Percentiles rank a stretch among this genome's conserved stretches.
These are phyloP conservation scores for Celastrina argiolus DNA, from an alignment of 2,888 invertebrate species.

Conservation along the genomic window DNA sequence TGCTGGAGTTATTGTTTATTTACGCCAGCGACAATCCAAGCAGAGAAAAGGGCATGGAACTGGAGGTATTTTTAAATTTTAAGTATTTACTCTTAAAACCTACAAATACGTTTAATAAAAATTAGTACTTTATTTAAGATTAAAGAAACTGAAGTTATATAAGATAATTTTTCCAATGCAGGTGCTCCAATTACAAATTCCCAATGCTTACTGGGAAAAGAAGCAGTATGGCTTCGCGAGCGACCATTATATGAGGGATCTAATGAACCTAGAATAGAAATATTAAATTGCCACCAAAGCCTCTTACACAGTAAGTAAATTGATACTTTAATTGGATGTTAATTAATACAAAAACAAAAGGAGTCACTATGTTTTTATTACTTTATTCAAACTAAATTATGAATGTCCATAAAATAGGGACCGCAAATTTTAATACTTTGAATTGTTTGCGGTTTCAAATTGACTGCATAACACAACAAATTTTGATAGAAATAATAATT, in stretches of 20 bases:
- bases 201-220: constrained; percentile 68
- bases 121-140: too few relatives aligned
- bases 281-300: constrained; percentile 67
- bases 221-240: constrained; percentile 70
- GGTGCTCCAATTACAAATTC: constrained; percentile 63
- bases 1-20: constrained; percentile 59
- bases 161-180: constrained; percentile 28
- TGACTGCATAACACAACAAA: neutral
- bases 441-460: constrained; percentile 1
- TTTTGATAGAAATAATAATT: neutral
- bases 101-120: too few relatives aligned
- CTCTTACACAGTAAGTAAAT: constrained; percentile 54
- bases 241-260: constrained; percentile 66
- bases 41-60: constrained; percentile 64
- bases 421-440: neutral
- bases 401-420: neutral
- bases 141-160: neutral
- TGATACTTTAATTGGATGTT: neutral
- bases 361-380: neutral
- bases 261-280: constrained; percentile 68
- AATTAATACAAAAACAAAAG: too few relatives aligned
- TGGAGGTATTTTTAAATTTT: constrained; percentile 42
- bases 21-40: constrained; percentile 59
- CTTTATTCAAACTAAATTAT: neutral
- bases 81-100: neutral